Conservation (phyloP, 2,113 vertebrate genomes). For the Rhinopomastus cyanomelas region DNA sequence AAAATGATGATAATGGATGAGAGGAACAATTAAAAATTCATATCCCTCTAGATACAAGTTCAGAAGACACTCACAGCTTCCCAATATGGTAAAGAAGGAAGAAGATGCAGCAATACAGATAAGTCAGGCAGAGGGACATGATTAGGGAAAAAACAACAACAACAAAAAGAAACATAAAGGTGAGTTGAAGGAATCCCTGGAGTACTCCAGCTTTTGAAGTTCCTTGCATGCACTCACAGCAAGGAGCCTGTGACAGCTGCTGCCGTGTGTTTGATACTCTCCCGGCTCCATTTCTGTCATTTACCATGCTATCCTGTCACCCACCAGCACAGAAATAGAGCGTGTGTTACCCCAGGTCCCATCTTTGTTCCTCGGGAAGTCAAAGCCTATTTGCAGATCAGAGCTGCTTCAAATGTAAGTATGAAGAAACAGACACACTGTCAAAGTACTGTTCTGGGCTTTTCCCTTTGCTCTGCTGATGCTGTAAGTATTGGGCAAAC, state of each 20-base stretch:
- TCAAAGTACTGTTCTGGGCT: not conserved
- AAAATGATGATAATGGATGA: conserved; percentile 8
- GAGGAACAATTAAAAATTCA: conserved; percentile 36
- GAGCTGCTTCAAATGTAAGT: not conserved
- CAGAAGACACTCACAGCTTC: not conserved
- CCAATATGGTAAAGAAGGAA: not conserved
- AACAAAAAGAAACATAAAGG: conserved; percentile 32
- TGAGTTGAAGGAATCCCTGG: conserved; percentile 41
- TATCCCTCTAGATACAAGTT: not conserved
- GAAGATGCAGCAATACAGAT: not conserved
- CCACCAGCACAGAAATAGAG: not conserved
- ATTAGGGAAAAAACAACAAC: not conserved
- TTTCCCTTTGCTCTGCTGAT: not conserved
- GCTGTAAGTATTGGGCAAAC: not conserved
- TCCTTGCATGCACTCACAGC: not conserved
- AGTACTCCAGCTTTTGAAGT: conserved; percentile 54
- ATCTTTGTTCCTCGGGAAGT: not conserved
- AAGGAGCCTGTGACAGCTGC: conserved; percentile 37
- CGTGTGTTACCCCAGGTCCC: not conserved
- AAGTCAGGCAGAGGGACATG: not conserved
- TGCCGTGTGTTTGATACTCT: not conserved
- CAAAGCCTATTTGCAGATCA: conserved; percentile 4
- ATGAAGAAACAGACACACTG: not conserved
- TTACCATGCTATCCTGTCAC: conserved; percentile 26
- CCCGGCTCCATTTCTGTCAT: conserved; percentile 11